Base-by-base conservation (phyloP, 2,113 vertebrate genomes). In the Cichladusa arquata region DNA sequence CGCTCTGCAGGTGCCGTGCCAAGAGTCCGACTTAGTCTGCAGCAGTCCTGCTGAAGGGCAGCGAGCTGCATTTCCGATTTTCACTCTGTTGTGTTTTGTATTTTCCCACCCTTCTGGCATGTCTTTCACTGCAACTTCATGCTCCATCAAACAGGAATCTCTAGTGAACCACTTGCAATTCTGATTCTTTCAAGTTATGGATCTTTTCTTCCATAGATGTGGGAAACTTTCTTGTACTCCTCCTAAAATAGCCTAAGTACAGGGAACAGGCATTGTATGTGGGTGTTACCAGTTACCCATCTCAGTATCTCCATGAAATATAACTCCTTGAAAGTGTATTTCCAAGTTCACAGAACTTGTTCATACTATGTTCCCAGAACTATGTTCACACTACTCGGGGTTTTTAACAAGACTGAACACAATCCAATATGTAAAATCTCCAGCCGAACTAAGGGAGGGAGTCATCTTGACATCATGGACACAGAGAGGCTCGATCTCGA, bases 1-100 rank as follows among this genome's bases (percentile, higher is more conserved):
- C 1, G 0, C 22, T 51, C 26, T 7, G 28, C 33, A 47, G 8
- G 7, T 0, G 0, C 44, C 38, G 15, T n/a, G 15, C 10, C 42
- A 14, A 4, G 48, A 38, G 34, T 8, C 19, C 6, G 10, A 23
- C 5, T n/a, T 1, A 0, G 9, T 6, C 31, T 36, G 47, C 62
- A 91, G 38, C 26, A 54, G n/a, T 0, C 31, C 5, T 3, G 3
- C 1, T 34, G 20, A 44, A 29, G 34, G 2, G 19, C 31, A 29
- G 12, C 2, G 9, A 34, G 40, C 7, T 50, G 20, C 22, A 36
- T 22, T 65, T 28, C 22, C 0, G 11, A 14, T 26, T 36, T 34
- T 24, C 31, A 38, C 22, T 4, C 14, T 17, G 14, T 1, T 24
- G 9, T 12, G 8, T 12, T 71, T 20, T n/a, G 5, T 16, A 42